Evolutionary conservation across 92 coral and sea anemone species (phyloP).

Genomic region (Porites lobata): DNA sequence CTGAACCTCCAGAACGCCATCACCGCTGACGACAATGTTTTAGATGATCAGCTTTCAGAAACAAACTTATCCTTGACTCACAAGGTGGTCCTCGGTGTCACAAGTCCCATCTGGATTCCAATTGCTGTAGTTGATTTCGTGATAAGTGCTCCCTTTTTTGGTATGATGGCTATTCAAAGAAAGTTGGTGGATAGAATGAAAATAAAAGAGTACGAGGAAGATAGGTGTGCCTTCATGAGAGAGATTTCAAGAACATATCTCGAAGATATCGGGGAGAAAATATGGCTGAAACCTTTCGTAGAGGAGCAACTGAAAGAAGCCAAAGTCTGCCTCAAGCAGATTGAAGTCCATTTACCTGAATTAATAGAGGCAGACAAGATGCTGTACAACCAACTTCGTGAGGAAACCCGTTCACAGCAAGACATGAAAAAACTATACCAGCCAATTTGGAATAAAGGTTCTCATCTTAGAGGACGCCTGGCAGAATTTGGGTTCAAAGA

Average conservation of each 20-base stretch:
- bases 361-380: too few relatives aligned
- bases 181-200: background rate
- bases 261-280: background rate
- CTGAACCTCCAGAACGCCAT: slow-evolving; percentile 1
- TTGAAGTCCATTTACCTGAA: slow-evolving; percentile 19
- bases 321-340: background rate
- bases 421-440: slow-evolving; percentile 12
- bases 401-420: background rate
- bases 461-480: too few relatives aligned
- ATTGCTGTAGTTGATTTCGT: too few relatives aligned
- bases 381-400: slow-evolving; percentile 1
- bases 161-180: background rate
- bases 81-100: too few relatives aligned
- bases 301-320: slow-evolving; percentile 26
- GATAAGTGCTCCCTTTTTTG: background rate
- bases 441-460: slow-evolving; percentile 18
- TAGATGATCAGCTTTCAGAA: background rate
- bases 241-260: slow-evolving; percentile 12
- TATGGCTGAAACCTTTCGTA: background rate
- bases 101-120: too few relatives aligned
- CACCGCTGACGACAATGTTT: background rate
- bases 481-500: too few relatives aligned
- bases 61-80: background rate
- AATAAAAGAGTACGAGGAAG: slow-evolving; percentile 1
- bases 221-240: slow-evolving; percentile 26